Evolutionary conservation across 2,113 vertebrate species (phyloP).

Genomic region (Xiphophorus hellerii): DNA sequence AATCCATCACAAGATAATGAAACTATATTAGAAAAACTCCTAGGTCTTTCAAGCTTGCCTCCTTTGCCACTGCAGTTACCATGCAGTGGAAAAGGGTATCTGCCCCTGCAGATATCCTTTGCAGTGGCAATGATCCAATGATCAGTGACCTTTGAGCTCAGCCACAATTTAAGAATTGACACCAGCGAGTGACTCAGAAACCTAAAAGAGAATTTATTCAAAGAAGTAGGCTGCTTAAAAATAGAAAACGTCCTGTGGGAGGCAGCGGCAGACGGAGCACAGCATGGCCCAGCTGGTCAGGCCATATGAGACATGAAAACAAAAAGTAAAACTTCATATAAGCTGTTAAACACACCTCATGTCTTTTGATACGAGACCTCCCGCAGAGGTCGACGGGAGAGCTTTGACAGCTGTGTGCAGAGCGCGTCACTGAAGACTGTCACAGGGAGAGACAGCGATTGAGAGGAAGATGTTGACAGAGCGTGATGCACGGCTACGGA

Average conservation of each 20-base stretch:
- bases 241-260: conserved; percentile 77
- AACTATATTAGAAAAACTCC: conserved; percentile 17
- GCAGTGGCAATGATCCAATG: neutral
- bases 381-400: neutral
- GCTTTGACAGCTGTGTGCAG: neutral
- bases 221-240: conserved; percentile 84
- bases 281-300: conserved; percentile 55
- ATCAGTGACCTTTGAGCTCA: conserved; percentile 37
- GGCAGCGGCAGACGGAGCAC: conserved; percentile 48
- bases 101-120: neutral
- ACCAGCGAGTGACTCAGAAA: conserved; percentile 62
- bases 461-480: conserved; percentile 12
- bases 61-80: conserved; percentile 15
- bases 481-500: neutral
- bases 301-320: conserved; percentile 27
- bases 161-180: conserved; percentile 40
- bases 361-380: conserved; percentile 3
- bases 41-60: conserved; percentile 1
- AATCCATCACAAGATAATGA: neutral
- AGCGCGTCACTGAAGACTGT: neutral
- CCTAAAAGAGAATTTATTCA: conserved; percentile 74
- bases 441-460: conserved; percentile 27
- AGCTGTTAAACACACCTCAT: conserved; percentile 27
- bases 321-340: conserved; percentile 7
- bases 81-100: too few species aligned